Conservation (phyloP, 2,113 vertebrate species). For the Pteropus alecto region DNA sequence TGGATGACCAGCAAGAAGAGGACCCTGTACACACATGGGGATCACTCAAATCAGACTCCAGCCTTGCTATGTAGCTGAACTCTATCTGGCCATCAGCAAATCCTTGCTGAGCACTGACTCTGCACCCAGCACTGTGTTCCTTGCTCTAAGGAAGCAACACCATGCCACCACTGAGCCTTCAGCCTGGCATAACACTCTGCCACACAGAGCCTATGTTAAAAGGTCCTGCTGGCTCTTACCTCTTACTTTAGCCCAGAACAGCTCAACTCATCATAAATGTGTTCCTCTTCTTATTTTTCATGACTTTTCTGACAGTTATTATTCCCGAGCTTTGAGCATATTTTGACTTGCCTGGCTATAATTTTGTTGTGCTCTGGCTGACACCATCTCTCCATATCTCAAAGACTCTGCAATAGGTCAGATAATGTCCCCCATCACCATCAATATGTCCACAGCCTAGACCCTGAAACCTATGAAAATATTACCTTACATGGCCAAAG, state of each 20-base stretch:
- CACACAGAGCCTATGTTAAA: background rate
- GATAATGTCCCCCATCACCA: background rate
- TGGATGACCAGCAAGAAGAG: background rate
- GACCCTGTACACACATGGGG: background rate
- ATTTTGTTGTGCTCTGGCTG: background rate
- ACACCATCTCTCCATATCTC: background rate
- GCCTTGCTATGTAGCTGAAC: background rate
- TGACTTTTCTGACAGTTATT: background rate
- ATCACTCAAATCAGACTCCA: background rate
- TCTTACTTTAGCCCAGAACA: background rate
- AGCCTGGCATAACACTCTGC: background rate
- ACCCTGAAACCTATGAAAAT: background rate
- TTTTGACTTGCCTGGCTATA: background rate
- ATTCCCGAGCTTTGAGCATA: background rate
- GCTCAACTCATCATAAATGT: background rate
- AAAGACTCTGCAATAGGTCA: background rate
- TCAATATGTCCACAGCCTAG: background rate
- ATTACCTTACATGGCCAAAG: background rate
- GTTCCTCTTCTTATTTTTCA: background rate
- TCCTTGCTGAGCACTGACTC: background rate
- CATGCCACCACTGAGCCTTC: background rate
- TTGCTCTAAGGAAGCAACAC: background rate
- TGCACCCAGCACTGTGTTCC: background rate
- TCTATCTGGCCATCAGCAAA: background rate
- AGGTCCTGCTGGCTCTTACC: background rate